Conservation (phyloP, 2,113 vertebrate species). For the Dipodomys stephensi region DNA sequence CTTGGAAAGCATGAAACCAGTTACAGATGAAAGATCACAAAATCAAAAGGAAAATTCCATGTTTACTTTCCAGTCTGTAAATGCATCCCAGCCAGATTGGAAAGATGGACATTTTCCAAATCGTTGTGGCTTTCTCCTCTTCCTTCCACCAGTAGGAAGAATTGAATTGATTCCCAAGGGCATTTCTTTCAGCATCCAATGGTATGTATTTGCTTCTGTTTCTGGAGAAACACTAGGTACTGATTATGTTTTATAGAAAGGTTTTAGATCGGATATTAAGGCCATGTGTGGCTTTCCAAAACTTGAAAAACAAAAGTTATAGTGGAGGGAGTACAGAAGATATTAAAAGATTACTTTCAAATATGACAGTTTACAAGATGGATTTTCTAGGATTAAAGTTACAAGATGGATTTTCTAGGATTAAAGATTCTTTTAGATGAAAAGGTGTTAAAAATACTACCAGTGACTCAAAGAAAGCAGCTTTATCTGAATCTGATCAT, state of each 20-base stretch:
- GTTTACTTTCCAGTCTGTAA: background rate
- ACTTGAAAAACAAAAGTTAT: background rate
- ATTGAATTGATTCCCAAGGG: background rate
- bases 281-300: background rate
- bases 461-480: background rate
- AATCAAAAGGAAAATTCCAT: slow-evolving; percentile 37
- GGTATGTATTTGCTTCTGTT: background rate
- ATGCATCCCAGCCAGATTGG: background rate
- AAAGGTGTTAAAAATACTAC: background rate
- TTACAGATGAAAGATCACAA: background rate
- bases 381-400: background rate
- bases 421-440: background rate
- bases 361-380: background rate
- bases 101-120: background rate
- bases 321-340: background rate
- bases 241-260: background rate
- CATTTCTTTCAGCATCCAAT: background rate
- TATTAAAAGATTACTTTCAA: background rate
- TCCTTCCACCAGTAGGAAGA: background rate
- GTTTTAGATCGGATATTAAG: background rate
- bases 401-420: background rate
- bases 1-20: background rate
- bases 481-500: background rate
- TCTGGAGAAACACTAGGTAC: background rate
- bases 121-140: background rate